These are phyloP conservation scores for Bolinopsis microptera DNA, from an alignment of 37 sponge, comb jelly and placozoan species.

Conservation along the genomic window DNA sequence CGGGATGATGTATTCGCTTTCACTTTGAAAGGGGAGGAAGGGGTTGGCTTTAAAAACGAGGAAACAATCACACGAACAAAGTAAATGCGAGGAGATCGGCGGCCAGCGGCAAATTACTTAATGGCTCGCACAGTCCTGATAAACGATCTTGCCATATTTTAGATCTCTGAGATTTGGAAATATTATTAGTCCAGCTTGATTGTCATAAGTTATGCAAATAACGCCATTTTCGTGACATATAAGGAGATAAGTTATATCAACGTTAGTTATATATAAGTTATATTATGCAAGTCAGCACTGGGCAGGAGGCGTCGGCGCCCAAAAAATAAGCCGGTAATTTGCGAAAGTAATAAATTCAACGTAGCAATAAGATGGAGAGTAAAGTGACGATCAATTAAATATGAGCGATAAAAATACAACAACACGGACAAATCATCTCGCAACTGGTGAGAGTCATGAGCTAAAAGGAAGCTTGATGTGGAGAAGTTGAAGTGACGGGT, in stretches of 20 bases:
- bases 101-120: not conserved
- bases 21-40: no score
- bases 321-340: not conserved
- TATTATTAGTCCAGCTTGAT: not conserved
- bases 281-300: no score
- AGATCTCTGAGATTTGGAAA: not conserved
- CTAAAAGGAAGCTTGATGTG: no score
- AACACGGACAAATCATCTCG: no score
- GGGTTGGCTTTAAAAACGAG: no score
- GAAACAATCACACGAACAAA: not conserved
- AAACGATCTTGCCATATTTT: not conserved
- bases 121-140: not conserved
- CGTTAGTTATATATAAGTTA: no score
- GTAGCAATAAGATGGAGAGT: not conserved
- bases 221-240: not conserved
- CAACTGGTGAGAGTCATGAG: no score
- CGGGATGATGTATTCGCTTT: no score
- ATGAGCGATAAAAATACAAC: no score
- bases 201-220: not conserved
- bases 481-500: not conserved
- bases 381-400: no score
- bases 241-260: not conserved
- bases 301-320: not conserved
- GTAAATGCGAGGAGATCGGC: no score
- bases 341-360: not conserved